Conservation (phyloP, 2,888 invertebrate genomes). For the Chaetogeoica ovagalla region DNA sequence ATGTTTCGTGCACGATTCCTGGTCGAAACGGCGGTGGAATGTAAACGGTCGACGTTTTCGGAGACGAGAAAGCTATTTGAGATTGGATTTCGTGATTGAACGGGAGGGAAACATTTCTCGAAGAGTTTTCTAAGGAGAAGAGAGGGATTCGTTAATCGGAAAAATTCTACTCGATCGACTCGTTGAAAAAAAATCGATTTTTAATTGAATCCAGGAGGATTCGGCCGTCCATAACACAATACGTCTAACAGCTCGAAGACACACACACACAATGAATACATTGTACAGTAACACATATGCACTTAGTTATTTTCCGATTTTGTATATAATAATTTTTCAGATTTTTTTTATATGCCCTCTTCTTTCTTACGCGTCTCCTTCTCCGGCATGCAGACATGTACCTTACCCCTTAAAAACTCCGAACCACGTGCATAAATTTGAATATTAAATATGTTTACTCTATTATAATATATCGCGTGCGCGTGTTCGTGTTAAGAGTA, state of each 20-base stretch:
- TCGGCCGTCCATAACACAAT: neutral
- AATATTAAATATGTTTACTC: neutral
- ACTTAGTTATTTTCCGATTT: constrained; percentile 47
- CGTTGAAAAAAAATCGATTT: too few relatives aligned
- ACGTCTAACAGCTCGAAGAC: constrained; percentile 31
- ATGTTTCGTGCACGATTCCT: too few relatives aligned
- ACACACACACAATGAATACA: neutral
- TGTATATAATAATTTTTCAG: constrained; percentile 30
- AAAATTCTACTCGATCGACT: too few relatives aligned
- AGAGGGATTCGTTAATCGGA: too few relatives aligned
- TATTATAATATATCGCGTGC: neutral
- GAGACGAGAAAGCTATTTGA: too few relatives aligned
- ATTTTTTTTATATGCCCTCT: neutral
- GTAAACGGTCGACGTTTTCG: too few relatives aligned
- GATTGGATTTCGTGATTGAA: too few relatives aligned
- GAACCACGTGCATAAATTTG: neutral
- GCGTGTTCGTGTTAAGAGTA: neutral
- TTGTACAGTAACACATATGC: constrained; percentile 43
- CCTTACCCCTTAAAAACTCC: neutral
- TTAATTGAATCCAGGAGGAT: neutral
- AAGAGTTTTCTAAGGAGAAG: too few relatives aligned
- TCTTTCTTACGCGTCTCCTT: too few relatives aligned
- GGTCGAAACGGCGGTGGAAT: too few relatives aligned
- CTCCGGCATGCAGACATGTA: constrained; percentile 21
- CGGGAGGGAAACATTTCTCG: too few relatives aligned